Percentiles rank a stretch among this genome's conserved stretches.
phyloP scores from a whole-genome alignment of 2,888 invertebrate genomes.

The Sipunculus nudus region DNA sequence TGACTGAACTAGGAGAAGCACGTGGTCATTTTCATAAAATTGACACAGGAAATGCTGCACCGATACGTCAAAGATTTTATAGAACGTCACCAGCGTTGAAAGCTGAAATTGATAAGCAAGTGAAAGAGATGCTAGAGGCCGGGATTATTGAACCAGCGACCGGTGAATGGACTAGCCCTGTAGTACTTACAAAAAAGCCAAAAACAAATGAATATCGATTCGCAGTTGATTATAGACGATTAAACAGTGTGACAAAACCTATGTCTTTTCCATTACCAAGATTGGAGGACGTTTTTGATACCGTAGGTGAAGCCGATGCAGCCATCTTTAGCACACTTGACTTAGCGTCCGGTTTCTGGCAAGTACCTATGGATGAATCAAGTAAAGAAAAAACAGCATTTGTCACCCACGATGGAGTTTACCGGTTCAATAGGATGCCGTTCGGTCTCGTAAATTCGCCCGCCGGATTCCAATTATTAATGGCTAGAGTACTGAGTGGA shows the following conservation, averaged over 20 bases:
- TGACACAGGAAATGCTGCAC: no score
- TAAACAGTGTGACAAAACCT: background rate
- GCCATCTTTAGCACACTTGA: background rate
- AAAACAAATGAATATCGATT: conserved; percentile 8
- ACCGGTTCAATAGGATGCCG: background rate
- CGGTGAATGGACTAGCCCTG: no score
- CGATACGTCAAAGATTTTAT: no score
- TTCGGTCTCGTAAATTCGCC: background rate
- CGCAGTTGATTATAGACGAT: conserved; percentile 1
- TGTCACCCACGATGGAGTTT: background rate
- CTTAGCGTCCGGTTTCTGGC: background rate
- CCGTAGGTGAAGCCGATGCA: background rate
- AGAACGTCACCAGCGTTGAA: no score
- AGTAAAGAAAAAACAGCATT: background rate
- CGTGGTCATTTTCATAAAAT: no score
- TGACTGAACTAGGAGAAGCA: no score
- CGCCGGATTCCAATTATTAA: background rate
- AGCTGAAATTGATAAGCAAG: no score
- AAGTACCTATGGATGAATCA: background rate
- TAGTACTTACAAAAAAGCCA: no score
- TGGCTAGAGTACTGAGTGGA: background rate
- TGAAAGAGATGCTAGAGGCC: no score
- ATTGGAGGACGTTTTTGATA: background rate
- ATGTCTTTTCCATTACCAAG: background rate
- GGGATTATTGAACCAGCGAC: no score